These are phyloP conservation scores for Drosophila parthenogenetica DNA, from an alignment of 2,888 invertebrate genomes.

Conservation along the genomic window DNA sequence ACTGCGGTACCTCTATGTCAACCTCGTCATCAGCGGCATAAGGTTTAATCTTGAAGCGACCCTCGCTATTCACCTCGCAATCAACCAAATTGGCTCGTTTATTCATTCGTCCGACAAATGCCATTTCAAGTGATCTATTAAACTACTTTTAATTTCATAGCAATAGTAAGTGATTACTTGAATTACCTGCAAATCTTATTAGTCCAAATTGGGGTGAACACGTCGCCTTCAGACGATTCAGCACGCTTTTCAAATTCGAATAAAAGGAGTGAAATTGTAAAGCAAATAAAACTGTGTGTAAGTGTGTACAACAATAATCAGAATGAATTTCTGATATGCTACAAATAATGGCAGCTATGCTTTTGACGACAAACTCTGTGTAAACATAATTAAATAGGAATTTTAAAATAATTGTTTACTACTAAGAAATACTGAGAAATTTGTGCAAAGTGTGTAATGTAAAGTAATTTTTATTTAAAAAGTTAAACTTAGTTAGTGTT, in stretches of 20 bases:
- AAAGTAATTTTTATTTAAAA: too few relatives aligned
- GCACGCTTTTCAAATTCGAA: conserved; percentile 24
- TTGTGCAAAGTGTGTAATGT: too few relatives aligned
- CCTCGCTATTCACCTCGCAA: conserved; percentile 21
- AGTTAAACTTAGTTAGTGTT: too few relatives aligned
- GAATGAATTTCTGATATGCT: conserved; percentile 30
- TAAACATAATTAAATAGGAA: neutral
- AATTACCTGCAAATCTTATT: conserved; percentile 7
- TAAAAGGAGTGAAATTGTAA: conserved; percentile 42
- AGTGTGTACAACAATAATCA: conserved; percentile 54
- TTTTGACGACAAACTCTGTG: conserved; percentile 17
- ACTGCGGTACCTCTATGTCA: neutral
- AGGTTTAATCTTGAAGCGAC: neutral
- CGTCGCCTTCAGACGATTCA: conserved; percentile 15
- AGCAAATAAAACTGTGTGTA: conserved; percentile 52
- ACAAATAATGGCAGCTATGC: accelerated
- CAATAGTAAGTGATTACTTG: too few relatives aligned
- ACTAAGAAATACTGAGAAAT: too few relatives aligned
- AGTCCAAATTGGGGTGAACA: conserved; percentile 10
- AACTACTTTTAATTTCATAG: neutral
- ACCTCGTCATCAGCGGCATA: neutral
- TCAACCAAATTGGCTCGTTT: conserved; percentile 39
- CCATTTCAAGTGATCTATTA: conserved; percentile 43
- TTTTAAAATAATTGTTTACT: too few relatives aligned
- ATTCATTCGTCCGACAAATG: conserved; percentile 66